Conservation (phyloP, 2,113 vertebrate species). For the Phylloscopus whistleri region DNA sequence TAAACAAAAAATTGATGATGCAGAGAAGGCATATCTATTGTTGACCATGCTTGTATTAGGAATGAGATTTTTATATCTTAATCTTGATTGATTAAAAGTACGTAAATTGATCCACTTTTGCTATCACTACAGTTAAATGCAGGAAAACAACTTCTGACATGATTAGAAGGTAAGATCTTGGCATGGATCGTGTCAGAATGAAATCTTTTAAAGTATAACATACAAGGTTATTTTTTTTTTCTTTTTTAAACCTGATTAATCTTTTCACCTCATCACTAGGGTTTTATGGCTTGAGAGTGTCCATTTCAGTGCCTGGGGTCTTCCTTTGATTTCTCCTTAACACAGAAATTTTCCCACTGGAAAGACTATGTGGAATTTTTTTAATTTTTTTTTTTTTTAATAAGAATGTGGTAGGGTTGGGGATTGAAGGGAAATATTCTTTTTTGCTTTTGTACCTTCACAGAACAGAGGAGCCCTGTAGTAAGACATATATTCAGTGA, state of each 20-base stretch:
- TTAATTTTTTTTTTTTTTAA: no score
- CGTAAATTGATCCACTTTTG: not conserved
- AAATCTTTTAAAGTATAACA: not conserved
- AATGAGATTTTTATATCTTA: not conserved
- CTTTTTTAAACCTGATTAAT: not conserved
- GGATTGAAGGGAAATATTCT: not conserved
- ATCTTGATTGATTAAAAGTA: not conserved
- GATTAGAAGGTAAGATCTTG: not conserved
- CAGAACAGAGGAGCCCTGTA: not conserved
- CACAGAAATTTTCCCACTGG: not conserved
- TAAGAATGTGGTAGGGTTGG: not conserved
- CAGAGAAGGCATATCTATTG: not conserved
- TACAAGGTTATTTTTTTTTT: not conserved
- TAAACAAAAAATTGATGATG: not conserved
- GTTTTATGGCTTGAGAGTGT: not conserved
- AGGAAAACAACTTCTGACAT: not conserved
- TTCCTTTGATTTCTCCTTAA: not conserved
- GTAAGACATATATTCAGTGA: not conserved
- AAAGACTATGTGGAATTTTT: not conserved
- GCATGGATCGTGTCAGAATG: not conserved
- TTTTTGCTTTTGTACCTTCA: not conserved
- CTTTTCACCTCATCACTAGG: not conserved
- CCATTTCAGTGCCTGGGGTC: not conserved
- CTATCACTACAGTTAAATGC: not conserved
- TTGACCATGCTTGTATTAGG: not conserved